These are phyloP conservation scores for Catonia carolina DNA, from an alignment of 2,888 invertebrate species.

Conservation along the genomic window DNA sequence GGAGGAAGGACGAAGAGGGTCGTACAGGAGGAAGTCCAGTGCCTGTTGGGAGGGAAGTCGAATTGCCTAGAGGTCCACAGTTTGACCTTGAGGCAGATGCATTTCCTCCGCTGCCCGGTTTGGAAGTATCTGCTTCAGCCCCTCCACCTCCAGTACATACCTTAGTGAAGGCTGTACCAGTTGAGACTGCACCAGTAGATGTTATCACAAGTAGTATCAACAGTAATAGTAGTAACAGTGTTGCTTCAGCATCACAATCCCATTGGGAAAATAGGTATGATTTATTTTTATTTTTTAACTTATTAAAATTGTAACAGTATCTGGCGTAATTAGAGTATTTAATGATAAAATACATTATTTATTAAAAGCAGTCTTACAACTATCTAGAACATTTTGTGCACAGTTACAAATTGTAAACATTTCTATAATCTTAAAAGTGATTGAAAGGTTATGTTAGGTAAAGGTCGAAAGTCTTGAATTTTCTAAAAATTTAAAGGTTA, in stretches of 20 bases:
- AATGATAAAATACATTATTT: no score
- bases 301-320: background rate
- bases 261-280: constrained; percentile 34
- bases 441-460: no score
- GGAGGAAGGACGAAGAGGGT: constrained; percentile 43
- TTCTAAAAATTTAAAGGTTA: no score
- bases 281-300: background rate
- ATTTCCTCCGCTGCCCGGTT: constrained; percentile 72
- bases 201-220: no score
- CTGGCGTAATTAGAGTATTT: no score
- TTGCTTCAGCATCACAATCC: constrained; percentile 23
- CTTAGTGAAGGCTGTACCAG: constrained; percentile 9
- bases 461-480: no score
- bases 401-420: no score
- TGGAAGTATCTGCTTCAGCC: constrained; percentile 40
- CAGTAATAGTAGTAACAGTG: constrained; percentile 7
- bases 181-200: no score
- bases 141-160: constrained; percentile 28
- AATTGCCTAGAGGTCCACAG: constrained; percentile 49
- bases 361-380: no score
- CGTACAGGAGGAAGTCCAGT: constrained; percentile 24
- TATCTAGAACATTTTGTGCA: no score
- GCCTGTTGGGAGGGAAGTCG: constrained; percentile 26
- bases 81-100: constrained; percentile 74
- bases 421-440: no score